Percentiles rank a stretch among this genome's conserved stretches.
Conservation (phyloP, 2,888 invertebrate species). For the Melanchra persicariae region DNA sequence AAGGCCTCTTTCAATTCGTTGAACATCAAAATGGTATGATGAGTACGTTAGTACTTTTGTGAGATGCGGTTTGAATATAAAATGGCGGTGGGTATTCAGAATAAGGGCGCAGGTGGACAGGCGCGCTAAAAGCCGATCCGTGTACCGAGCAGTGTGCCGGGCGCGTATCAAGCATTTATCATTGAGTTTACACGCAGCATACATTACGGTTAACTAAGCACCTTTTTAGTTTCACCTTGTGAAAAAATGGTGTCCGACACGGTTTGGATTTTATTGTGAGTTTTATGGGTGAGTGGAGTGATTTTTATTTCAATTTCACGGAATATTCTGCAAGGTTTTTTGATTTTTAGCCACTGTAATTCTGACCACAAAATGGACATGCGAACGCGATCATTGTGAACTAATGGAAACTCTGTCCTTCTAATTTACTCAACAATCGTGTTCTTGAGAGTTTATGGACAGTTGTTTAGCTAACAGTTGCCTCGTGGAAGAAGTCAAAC, state of each 20-base stretch:
- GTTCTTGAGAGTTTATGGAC: not conserved
- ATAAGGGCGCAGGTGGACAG: constrained; percentile 76
- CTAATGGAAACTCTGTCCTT: not conserved
- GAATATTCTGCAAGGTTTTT: not conserved
- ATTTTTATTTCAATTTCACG: constrained; percentile 8
- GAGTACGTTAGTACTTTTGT: constrained; percentile 55
- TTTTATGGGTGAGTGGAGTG: constrained; percentile 20
- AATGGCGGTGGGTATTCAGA: constrained; percentile 58
- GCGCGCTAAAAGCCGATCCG: constrained; percentile 76
- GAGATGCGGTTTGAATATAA: constrained; percentile 59
- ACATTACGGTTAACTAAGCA: constrained; percentile 75
- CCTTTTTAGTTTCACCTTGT: constrained; percentile 66
- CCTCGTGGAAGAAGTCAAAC: not conserved
- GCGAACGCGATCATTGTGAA: not conserved
- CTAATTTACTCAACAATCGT: not conserved
- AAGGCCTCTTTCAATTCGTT: constrained; percentile 58
- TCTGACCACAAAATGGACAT: too few species aligned
- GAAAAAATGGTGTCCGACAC: constrained; percentile 53
- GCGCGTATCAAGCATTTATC: constrained; percentile 77
- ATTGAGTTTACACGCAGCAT: constrained; percentile 75
- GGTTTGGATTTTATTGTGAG: constrained; percentile 46
- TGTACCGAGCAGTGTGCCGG: constrained; percentile 67
- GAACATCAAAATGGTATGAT: constrained; percentile 53
- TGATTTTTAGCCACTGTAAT: too few species aligned
- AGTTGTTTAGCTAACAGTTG: not conserved